phyloP scores from a whole-genome alignment of 2,797 vertebrate species.

The Chelon auratus region DNA sequence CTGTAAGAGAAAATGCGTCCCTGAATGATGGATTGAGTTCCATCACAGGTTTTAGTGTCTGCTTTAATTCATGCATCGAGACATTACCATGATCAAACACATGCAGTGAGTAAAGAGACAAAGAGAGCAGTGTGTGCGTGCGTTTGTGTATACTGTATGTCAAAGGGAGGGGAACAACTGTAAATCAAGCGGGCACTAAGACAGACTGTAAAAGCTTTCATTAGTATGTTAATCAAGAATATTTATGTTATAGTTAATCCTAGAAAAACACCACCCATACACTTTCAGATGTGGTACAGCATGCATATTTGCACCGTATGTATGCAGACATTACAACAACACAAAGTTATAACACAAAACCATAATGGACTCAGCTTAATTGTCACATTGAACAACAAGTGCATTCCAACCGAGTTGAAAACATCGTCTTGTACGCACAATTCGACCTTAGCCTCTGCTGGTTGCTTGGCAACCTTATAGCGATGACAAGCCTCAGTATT shows the following conservation, averaged over 20 bases:
- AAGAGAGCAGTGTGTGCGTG: conserved; percentile 4
- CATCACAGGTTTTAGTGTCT: conserved; percentile 29
- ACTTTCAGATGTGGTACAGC: neutral
- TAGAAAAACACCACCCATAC: neutral
- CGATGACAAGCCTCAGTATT: neutral
- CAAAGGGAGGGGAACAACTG: conserved; percentile 18
- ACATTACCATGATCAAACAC: neutral
- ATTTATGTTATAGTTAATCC: conserved; percentile 10
- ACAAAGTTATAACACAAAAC: neutral
- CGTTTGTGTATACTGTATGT: neutral
- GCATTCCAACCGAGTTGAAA: neutral
- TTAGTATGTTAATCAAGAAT: conserved; percentile 62
- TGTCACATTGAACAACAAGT: neutral
- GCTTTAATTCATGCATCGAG: conserved; percentile 15
- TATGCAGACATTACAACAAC: neutral
- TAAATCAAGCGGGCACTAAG: conserved; percentile 38
- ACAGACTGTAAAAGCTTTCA: conserved; percentile 39
- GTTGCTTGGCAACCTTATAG: neutral
- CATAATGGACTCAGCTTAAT: too few relatives aligned
- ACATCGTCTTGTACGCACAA: neutral
- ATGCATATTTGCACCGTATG: neutral
- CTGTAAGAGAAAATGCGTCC: conserved; percentile 23
- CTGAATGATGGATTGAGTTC: conserved; percentile 43
- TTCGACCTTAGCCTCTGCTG: neutral
- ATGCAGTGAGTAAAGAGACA: neutral